These are phyloP conservation scores for Elgaria multicarinata DNA, from an alignment of 2,113 vertebrate species.

Conservation along the genomic window DNA sequence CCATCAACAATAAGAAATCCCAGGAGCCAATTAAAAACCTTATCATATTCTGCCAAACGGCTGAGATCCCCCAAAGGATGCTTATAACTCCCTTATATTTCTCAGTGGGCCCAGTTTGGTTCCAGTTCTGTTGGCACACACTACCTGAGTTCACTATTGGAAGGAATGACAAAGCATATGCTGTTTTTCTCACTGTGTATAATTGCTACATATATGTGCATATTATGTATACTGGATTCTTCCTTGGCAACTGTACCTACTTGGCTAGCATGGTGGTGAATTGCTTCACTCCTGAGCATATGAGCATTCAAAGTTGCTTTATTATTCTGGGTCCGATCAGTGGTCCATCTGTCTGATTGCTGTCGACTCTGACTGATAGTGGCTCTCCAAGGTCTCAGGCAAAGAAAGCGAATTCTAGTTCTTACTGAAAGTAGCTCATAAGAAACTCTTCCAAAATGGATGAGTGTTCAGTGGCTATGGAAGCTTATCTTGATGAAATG, in stretches of 20 bases:
- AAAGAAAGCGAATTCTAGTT: neutral
- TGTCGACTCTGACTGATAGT: neutral
- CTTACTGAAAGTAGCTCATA: neutral
- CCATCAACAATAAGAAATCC: too few relatives aligned
- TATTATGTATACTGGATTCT: neutral
- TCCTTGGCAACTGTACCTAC: neutral
- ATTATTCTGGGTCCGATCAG: neutral
- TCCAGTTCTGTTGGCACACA: too few relatives aligned
- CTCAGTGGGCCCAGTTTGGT: too few relatives aligned
- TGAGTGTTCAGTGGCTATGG: neutral
- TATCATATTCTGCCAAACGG: too few relatives aligned
- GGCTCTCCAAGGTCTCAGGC: neutral
- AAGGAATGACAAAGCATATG: neutral
- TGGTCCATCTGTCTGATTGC: neutral
- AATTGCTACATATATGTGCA: neutral
- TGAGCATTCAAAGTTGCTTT: neutral
- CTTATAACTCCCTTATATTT: too few relatives aligned
- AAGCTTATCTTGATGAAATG: neutral
- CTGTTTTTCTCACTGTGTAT: neutral
- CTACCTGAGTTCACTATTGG: too few relatives aligned
- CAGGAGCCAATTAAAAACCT: too few relatives aligned
- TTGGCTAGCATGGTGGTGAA: neutral
- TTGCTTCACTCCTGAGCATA: neutral
- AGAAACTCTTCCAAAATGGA: neutral
- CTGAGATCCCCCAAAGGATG: too few relatives aligned